Conservation (phyloP, 2,888 invertebrate species). For the Sarcophaga subvicina region DNA sequence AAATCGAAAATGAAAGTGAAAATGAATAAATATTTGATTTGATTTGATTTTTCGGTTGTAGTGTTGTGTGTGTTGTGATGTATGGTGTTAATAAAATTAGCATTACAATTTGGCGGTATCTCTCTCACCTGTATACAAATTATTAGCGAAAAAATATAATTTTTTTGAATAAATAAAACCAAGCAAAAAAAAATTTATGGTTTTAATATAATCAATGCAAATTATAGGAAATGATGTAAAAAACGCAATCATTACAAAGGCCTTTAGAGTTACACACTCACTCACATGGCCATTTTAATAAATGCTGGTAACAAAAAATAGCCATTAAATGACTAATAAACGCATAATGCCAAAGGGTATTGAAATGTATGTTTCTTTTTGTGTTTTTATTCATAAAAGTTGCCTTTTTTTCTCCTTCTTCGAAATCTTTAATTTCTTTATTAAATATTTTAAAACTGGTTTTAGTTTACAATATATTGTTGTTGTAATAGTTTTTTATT, state of each 20-base stretch:
- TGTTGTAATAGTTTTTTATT: not conserved
- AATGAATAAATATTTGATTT: conserved; percentile 27
- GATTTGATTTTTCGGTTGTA: not conserved
- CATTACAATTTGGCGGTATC: conserved; percentile 41
- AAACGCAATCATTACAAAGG: not conserved
- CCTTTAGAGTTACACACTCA: no score
- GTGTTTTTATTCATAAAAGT: no score
- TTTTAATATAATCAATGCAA: conserved; percentile 46
- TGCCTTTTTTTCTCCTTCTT: no score
- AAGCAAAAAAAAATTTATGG: conserved; percentile 15
- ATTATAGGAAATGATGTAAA: conserved; percentile 59
- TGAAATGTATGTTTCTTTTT: no score
- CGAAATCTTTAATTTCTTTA: no score
- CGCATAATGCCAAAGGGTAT: conserved; percentile 64
- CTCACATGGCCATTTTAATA: no score
- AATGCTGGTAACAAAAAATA: no score
- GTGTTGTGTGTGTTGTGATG: not conserved
- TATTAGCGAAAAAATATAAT: not conserved
- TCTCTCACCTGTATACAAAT: conserved; percentile 49
- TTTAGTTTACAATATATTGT: no score
- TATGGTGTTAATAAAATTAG: conserved; percentile 50
- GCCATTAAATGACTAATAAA: conserved; percentile 9
- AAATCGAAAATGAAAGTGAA: conserved; percentile 64
- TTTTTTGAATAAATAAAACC: conserved; percentile 21
- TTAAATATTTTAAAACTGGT: no score